Conservation (phyloP, 2,888 invertebrate genomes). For the Heliconius ethilla region DNA sequence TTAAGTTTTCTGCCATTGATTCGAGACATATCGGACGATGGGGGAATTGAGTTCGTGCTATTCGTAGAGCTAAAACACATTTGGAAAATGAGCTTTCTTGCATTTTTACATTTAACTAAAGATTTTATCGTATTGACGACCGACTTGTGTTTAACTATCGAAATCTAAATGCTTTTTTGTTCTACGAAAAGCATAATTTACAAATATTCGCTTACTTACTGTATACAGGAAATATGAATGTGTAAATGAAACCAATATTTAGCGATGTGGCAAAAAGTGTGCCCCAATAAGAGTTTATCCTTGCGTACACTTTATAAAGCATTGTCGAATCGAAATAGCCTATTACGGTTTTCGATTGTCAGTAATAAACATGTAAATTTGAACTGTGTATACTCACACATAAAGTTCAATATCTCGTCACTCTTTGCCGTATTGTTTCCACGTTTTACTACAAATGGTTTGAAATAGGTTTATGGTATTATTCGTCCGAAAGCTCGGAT, state of each 20-base stretch:
- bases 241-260: conserved; percentile 13
- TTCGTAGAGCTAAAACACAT: conserved; percentile 22
- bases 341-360: conserved; percentile 25
- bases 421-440: conserved; percentile 16
- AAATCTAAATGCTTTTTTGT: conserved; percentile 1
- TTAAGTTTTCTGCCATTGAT: conserved; percentile 59
- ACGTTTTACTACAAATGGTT: conserved; percentile 24
- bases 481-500: conserved; percentile 27
- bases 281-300: conserved; percentile 18
- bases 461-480: conserved; percentile 25
- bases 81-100: conserved; percentile 18
- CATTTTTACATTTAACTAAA: conserved; percentile 5
- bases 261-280: conserved; percentile 13
- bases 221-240: conserved; percentile 28
- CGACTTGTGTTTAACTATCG: not conserved
- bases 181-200: conserved; percentile 39
- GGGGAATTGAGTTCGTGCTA: conserved; percentile 44
- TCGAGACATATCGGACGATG: conserved; percentile 51
- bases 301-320: conserved; percentile 17
- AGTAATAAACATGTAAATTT: conserved; percentile 6
- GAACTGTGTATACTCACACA: not conserved
- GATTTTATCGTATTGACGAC: not conserved
- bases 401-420: conserved; percentile 18
- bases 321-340: conserved; percentile 23
- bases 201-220: conserved; percentile 48